Percentiles rank a stretch among this genome's conserved stretches.
Conservation (phyloP, 2,113 vertebrate genomes). For the Anguilla rostrata region DNA sequence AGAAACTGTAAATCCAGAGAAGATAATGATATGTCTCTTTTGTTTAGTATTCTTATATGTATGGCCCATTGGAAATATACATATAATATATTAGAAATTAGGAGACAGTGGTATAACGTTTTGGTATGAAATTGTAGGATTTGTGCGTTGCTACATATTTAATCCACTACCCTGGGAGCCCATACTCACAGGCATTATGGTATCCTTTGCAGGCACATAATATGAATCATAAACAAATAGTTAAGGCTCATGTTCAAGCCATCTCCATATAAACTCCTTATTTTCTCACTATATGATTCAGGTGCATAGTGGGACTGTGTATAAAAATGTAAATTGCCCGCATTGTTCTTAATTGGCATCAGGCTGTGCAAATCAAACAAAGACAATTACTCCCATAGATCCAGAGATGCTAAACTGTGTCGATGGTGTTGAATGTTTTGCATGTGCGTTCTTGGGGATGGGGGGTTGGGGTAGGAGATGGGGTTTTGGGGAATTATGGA, state of each 20-base stretch:
- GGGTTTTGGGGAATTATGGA: too few relatives aligned
- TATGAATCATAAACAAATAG: background rate
- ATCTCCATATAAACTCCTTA: background rate
- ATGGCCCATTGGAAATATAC: too few relatives aligned
- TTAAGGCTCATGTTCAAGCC: background rate
- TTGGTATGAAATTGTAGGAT: too few relatives aligned
- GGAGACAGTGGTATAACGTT: too few relatives aligned
- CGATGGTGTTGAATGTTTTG: background rate
- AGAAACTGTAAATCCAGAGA: too few relatives aligned
- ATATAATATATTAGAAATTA: too few relatives aligned
- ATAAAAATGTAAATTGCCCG: background rate
- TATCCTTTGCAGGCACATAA: background rate
- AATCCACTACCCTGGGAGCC: background rate
- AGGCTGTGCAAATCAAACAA: background rate
- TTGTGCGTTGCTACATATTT: background rate
- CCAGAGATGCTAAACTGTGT: background rate
- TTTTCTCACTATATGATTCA: background rate
- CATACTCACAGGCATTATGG: background rate
- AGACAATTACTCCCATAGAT: background rate
- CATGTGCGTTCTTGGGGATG: too few relatives aligned
- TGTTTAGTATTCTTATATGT: too few relatives aligned
- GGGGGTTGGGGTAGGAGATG: too few relatives aligned
- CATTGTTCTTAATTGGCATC: background rate
- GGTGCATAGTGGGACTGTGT: background rate
- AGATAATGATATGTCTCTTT: too few relatives aligned